Conservation (phyloP, 2,888 invertebrate genomes). For the Rotaria socialis region DNA sequence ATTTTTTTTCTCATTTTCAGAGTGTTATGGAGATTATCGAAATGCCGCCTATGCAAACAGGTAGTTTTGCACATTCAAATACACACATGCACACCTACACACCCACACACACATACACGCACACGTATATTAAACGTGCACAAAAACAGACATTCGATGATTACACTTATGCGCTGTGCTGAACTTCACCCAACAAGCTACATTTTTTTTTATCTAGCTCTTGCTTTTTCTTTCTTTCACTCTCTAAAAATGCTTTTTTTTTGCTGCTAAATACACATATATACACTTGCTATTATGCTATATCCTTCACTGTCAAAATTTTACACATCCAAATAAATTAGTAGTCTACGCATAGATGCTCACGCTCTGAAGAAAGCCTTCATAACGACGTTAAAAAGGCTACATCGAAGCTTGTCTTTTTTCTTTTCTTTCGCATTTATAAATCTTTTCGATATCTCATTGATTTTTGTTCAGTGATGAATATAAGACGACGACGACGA, state of each 20-base stretch:
- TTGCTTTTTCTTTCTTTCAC: not conserved
- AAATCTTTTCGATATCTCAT: not conserved
- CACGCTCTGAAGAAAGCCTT: not conserved
- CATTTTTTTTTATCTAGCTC: not conserved
- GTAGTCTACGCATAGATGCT: not conserved
- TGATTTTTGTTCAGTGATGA: conserved; percentile 23
- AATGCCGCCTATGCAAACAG: not conserved
- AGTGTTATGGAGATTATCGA: not conserved
- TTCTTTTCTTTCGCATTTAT: not conserved
- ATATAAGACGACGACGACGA: not conserved
- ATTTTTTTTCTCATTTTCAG: not conserved
- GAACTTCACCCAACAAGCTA: not conserved
- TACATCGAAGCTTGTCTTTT: not conserved
- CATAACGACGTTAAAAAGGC: not conserved
- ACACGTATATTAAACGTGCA: not conserved
- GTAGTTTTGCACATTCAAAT: not conserved
- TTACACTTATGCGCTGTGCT: not conserved
- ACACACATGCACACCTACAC: not conserved
- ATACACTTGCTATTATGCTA: not conserved
- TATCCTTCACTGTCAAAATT: not conserved
- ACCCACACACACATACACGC: not conserved
- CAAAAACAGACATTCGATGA: not conserved
- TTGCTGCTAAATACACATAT: not conserved
- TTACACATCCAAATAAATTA: not conserved
- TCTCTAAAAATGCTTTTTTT: not conserved